Percentiles rank a stretch among this genome's conserved stretches.
These are phyloP conservation scores for Suncus etruscus DNA, from an alignment of 2,113 vertebrate species.

Conservation along the genomic window DNA sequence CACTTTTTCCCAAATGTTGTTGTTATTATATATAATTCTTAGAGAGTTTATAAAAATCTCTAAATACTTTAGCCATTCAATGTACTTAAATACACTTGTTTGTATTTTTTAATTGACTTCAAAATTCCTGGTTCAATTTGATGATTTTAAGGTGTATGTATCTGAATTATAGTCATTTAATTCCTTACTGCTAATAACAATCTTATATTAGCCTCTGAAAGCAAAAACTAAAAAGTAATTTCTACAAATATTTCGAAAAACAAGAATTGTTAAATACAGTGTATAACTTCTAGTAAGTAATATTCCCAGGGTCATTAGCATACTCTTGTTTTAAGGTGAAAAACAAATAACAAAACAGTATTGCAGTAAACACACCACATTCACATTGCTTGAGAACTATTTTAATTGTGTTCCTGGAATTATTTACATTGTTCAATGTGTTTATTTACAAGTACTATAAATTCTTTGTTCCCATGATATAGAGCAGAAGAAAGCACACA, in stretches of 20 bases:
- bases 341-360: neutral
- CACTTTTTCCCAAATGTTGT: neutral
- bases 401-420: neutral
- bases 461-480: neutral
- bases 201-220: neutral
- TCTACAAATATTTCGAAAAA: neutral
- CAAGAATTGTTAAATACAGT: neutral
- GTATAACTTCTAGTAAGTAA: neutral
- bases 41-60: neutral
- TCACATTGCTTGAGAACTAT: neutral
- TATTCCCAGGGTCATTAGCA: neutral
- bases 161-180: conserved; percentile 18
- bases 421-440: neutral
- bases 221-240: neutral
- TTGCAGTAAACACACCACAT: neutral
- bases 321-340: neutral
- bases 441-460: neutral
- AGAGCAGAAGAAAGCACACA: neutral
- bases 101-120: too few species aligned
- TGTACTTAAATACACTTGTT: too few species aligned
- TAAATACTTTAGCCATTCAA: too few species aligned
- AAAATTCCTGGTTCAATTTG: neutral
- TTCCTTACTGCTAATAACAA: neutral
- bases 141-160: conserved; percentile 49
- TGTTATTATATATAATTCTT: conserved; percentile 28